Evolutionary conservation across 2,888 invertebrate genomes (phyloP), one percentile per base, ranked within the genome.

Genomic region (Phaonia tiefii): DNA sequence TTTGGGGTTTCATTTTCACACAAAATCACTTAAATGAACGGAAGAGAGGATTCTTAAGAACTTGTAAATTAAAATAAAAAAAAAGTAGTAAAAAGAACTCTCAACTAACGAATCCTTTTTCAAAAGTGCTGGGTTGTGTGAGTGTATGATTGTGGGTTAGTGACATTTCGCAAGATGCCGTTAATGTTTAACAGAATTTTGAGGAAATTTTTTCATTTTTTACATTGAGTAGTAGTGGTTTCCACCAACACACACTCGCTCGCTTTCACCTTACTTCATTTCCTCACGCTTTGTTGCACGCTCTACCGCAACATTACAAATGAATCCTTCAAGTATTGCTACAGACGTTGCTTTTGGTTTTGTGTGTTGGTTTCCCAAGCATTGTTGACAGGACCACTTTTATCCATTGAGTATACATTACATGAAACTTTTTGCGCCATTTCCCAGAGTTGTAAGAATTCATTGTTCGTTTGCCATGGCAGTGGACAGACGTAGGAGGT

Each of bases 1-100:
- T 71, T 63, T 63, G 22, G 22, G 37, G 42, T 63, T 11, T 37
- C 63, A 63, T 42, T n/a, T n/a, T 63, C 63, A 25, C 25, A 54
- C 54, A 54, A 22, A 22, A 22, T 54, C 4, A 54, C 54, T 8
- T 31, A 54, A 54, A 7, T 7, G 15, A 51, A 15, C 11, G 37
- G 69, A 5, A 2, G 20, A 20, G 3, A 44, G n/a, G 25, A 31
- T 31, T 31, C 8, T 8, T 31, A 31, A n/a, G n/a, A n/a, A n/a
- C n/a, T n/a, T n/a, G n/a, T n/a, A n/a, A n/a, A n/a, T n/a, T n/a
- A n/a, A n/a, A n/a, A n/a, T n/a, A n/a, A n/a, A n/a, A n/a, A n/a
- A n/a, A n/a, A n/a, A n/a, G n/a, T n/a, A n/a, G n/a, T n/a, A n/a
- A n/a, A n/a, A n/a, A n/a, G n/a, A 31, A 31, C 31, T 31, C 3